phyloP scores from a whole-genome alignment of 2,113 vertebrate species.

The Nothoprocta perdicaria region DNA sequence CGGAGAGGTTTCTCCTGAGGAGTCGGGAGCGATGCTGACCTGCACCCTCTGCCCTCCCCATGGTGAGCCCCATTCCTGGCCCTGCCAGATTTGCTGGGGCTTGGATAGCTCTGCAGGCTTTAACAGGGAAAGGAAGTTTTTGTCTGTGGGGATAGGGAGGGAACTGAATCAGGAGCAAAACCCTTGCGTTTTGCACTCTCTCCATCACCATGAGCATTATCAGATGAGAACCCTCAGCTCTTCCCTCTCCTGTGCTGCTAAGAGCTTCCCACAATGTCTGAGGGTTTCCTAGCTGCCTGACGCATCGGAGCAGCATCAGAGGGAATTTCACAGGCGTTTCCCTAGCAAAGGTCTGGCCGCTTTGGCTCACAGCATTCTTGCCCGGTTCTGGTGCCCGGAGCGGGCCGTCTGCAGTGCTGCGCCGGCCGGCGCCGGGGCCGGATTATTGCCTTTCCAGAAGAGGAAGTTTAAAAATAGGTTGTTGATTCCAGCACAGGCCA shows the following conservation, averaged over 20 bases:
- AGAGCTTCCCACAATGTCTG: background rate
- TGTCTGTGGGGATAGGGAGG: background rate
- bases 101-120: background rate
- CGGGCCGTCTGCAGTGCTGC: background rate
- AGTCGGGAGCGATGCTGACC: background rate
- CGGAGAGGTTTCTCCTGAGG: background rate
- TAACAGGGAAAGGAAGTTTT: background rate
- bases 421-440: background rate
- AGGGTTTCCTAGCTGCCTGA: background rate
- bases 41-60: background rate
- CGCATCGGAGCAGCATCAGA: background rate
- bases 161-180: rapidly evolving
- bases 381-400: background rate
- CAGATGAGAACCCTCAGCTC: background rate
- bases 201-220: rapidly evolving
- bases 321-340: background rate
- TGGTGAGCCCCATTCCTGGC: background rate
- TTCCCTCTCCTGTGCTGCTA: rapidly evolving
- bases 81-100: background rate
- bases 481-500: background rate
- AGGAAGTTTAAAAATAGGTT: conserved; percentile 28
- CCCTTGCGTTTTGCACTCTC: background rate
- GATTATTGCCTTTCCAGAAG: background rate
- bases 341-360: rapidly evolving
- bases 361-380: background rate